Percentiles rank a stretch among this genome's conserved stretches.
Evolutionary conservation across 1,140 invertebrate genomes (phyloP).

Genomic region (Penaeus japonicus): DNA sequence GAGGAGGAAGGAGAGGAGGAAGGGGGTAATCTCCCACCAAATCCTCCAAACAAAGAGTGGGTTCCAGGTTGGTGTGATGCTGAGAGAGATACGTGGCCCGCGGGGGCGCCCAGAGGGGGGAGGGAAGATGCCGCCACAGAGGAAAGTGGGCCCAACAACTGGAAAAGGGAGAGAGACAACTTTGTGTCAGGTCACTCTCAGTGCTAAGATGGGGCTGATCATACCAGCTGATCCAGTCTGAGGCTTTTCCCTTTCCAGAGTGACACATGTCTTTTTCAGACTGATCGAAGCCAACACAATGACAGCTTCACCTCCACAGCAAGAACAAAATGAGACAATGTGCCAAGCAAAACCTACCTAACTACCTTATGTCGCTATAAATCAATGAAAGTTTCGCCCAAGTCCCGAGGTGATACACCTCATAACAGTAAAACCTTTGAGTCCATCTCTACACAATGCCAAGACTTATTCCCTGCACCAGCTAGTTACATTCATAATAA

Average conservation of each 20-base stretch:
- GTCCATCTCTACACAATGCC: conserved; percentile 38
- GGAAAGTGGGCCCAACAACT: conserved; percentile 57
- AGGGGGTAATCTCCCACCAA: conserved; percentile 21
- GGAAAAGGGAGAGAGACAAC: conserved; percentile 57
- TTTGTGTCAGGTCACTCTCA: conserved; percentile 52
- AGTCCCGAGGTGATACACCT: neutral
- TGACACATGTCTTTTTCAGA: conserved; percentile 6
- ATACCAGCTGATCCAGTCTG: neutral
- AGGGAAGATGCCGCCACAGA: conserved; percentile 52
- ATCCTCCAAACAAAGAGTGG: conserved; percentile 29
- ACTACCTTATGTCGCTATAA: conserved; percentile 43
- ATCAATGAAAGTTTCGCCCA: conserved; percentile 7
- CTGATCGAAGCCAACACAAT: conserved; percentile 1
- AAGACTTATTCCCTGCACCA: conserved; percentile 53
- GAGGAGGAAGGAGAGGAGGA: conserved; percentile 46
- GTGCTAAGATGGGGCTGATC: conserved; percentile 4
- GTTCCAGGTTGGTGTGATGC: conserved; percentile 35
- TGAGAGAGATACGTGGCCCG: conserved; percentile 44
- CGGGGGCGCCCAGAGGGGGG: conserved; percentile 29
- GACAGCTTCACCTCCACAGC: neutral
- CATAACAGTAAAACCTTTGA: conserved; percentile 18
- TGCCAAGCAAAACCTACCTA: conserved; percentile 38
- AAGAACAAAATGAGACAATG: neutral
- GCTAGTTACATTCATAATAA: conserved; percentile 36
- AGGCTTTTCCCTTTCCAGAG: neutral